Conservation (phyloP, 2,888 invertebrate genomes). For the Tipula unca region DNA sequence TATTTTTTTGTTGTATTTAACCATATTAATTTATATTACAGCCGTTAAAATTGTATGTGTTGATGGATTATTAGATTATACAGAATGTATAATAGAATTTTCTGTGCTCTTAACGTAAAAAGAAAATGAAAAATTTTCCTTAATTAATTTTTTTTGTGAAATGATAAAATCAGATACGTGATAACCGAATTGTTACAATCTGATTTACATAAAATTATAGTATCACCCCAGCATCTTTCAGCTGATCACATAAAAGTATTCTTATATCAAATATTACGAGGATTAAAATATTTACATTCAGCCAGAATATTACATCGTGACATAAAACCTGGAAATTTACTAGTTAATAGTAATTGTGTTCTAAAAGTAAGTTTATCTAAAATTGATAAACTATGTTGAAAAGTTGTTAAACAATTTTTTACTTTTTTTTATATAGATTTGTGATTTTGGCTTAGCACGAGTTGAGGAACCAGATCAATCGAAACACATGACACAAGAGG, state of each 20-base stretch:
- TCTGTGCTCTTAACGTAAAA: not conserved
- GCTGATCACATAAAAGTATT: constrained; percentile 99
- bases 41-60: not conserved
- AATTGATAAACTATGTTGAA: not conserved
- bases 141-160: not conserved
- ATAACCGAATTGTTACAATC: constrained; percentile 99
- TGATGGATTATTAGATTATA: not conserved
- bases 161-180: constrained; percentile 70
- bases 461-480: constrained; percentile 92
- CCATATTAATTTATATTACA: not conserved
- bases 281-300: constrained; percentile 98
- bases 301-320: constrained; percentile 97
- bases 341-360: constrained; percentile 99
- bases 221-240: constrained; percentile 97
- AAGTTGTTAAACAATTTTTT: not conserved
- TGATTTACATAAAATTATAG: constrained; percentile 99
- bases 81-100: not conserved
- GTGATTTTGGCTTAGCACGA: constrained; percentile 97
- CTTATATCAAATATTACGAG: constrained; percentile 98
- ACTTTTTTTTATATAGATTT: constrained; percentile 57
- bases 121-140: not conserved
- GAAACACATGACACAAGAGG: constrained; percentile 98
- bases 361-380: constrained; percentile 58
- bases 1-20: not conserved
- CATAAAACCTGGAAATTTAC: constrained; percentile 97